phyloP scores from a whole-genome alignment of 1,140 invertebrate genomes.

The Acromyrmex echinatior region DNA sequence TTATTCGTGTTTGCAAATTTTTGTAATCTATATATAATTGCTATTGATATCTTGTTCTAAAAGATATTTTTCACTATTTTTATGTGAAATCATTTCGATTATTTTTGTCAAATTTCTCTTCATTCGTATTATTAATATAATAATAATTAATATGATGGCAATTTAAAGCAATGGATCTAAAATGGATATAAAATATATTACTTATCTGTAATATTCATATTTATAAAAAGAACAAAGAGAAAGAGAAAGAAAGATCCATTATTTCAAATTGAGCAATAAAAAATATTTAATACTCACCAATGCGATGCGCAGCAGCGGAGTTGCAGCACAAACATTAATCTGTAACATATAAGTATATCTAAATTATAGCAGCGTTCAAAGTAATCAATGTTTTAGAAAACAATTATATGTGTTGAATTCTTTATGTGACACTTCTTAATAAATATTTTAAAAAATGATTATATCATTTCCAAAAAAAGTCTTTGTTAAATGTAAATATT shows the following conservation, averaged over 20 bases:
- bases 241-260: background rate
- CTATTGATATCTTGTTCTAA: background rate
- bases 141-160: background rate
- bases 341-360: slow-evolving; percentile 11
- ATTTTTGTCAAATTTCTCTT: background rate
- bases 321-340: slow-evolving; percentile 10
- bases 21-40: background rate
- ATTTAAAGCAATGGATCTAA: background rate
- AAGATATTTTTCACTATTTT: background rate
- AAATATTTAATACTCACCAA: background rate
- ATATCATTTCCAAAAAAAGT: background rate
- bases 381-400: slow-evolving; percentile 17
- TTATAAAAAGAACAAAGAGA: background rate
- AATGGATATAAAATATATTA: background rate
- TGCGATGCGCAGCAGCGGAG: background rate
- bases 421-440: too few relatives aligned
- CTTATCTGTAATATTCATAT: background rate
- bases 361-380: background rate
- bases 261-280: background rate
- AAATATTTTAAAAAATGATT: too few relatives aligned
- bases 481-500: background rate
- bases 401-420: background rate
- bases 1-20: slow-evolving; percentile 15
- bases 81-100: background rate
- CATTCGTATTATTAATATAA: background rate